phyloP scores from a whole-genome alignment of 2,797 vertebrate species.

The Tragelaphus oryx region DNA sequence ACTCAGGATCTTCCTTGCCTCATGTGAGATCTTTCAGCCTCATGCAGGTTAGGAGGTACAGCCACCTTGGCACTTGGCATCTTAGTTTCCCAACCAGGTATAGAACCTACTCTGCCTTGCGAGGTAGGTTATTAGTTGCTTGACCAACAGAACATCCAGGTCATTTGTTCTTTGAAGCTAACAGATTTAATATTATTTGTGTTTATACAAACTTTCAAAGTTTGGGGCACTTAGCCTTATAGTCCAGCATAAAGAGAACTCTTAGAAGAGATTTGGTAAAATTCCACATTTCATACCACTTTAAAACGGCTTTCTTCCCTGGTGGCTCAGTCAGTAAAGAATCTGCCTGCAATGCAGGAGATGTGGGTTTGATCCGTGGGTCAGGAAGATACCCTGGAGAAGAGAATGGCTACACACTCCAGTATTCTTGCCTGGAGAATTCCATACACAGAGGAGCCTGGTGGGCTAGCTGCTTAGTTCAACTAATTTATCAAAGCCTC shows the following conservation, averaged over 20 bases:
- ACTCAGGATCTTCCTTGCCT: background rate
- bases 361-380: background rate
- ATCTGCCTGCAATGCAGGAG: background rate
- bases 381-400: background rate
- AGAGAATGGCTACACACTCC: background rate
- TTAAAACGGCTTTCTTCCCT: background rate
- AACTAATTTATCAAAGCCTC: background rate
- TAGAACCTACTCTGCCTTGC: accelerated
- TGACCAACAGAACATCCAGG: background rate
- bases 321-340: background rate
- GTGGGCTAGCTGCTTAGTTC: background rate
- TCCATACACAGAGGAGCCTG: background rate
- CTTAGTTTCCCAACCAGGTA: background rate
- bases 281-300: background rate
- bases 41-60: background rate
- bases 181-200: background rate
- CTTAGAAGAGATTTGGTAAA: background rate
- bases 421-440: background rate
- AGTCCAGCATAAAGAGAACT: background rate
- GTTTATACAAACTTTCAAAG: background rate
- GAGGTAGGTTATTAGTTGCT: background rate
- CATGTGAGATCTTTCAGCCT: background rate
- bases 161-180: background rate
- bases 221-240: background rate
- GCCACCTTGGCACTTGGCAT: background rate